Conservation (phyloP, 1,140 invertebrate species). For the Lineus longissimus region DNA sequence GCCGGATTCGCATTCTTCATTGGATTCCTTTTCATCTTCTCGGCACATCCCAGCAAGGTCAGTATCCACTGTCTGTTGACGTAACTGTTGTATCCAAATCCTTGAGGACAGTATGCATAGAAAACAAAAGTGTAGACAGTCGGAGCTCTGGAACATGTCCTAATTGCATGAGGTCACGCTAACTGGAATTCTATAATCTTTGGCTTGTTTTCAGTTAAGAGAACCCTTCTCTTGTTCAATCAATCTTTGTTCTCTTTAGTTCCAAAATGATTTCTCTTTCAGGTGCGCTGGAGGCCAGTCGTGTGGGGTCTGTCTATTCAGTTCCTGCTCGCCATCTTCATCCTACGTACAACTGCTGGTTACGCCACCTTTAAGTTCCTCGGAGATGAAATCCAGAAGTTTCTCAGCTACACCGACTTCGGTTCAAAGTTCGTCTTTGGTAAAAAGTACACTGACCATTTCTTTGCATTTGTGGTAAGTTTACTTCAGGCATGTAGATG, state of each 20-base stretch:
- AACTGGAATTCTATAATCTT: not conserved
- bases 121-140: not conserved
- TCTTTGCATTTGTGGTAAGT: slow-evolving; percentile 41
- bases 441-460: slow-evolving; percentile 49
- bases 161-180: not conserved
- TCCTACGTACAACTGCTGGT: slow-evolving; percentile 78
- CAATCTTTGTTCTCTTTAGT: no score
- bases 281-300: slow-evolving; percentile 37
- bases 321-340: slow-evolving; percentile 77
- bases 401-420: slow-evolving; percentile 70
- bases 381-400: slow-evolving; percentile 66
- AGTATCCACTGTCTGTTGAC: not conserved
- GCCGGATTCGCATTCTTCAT: slow-evolving; percentile 19
- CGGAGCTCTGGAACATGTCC: not conserved
- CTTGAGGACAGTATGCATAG: not conserved
- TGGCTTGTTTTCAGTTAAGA: not conserved
- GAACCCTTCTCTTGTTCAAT: no score
- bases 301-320: slow-evolving; percentile 74
- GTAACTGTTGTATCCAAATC: not conserved
- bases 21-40: slow-evolving; percentile 23
- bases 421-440: slow-evolving; percentile 85
- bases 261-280: no score
- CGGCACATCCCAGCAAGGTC: slow-evolving; percentile 21
- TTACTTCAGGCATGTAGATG: not conserved
- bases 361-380: slow-evolving; percentile 73